These are phyloP conservation scores for Monopterus albus DNA, from an alignment of 2,113 vertebrate genomes.

Conservation along the genomic window DNA sequence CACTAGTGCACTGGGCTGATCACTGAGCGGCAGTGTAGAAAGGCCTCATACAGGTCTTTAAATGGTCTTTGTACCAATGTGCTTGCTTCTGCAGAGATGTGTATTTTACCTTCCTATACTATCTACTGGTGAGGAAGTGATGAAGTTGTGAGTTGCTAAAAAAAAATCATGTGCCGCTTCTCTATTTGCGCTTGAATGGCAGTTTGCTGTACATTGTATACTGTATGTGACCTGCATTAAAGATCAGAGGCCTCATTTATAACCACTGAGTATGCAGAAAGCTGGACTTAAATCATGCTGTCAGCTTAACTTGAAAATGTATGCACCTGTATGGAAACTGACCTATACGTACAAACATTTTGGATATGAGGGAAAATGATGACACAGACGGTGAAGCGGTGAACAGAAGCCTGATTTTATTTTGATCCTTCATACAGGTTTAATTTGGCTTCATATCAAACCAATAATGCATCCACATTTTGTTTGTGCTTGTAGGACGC, in stretches of 20 bases:
- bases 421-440: no score
- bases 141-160: slow-evolving; percentile 17
- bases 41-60: slow-evolving; percentile 43
- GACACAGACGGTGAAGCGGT: no score
- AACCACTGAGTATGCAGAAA: not conserved
- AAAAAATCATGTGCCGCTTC: slow-evolving; percentile 30
- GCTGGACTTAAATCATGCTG: no score
- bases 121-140: not conserved
- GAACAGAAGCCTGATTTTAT: no score
- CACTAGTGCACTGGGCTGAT: not conserved
- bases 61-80: slow-evolving; percentile 10
- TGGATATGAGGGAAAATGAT: no score
- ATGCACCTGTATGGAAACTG: not conserved
- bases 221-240: slow-evolving; percentile 3
- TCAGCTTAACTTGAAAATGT: not conserved
- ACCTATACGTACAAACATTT: not conserved
- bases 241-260: not conserved
- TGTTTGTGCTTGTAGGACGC: not conserved
- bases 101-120: slow-evolving; percentile 23
- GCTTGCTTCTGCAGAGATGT: slow-evolving; percentile 19
- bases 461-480: not conserved
- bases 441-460: not conserved
- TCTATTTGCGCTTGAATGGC: slow-evolving; percentile 17
- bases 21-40: slow-evolving; percentile 13
- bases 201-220: slow-evolving; percentile 11